Base-by-base conservation (phyloP, 1,140 invertebrate species). In the Bathynomus jamesi region DNA sequence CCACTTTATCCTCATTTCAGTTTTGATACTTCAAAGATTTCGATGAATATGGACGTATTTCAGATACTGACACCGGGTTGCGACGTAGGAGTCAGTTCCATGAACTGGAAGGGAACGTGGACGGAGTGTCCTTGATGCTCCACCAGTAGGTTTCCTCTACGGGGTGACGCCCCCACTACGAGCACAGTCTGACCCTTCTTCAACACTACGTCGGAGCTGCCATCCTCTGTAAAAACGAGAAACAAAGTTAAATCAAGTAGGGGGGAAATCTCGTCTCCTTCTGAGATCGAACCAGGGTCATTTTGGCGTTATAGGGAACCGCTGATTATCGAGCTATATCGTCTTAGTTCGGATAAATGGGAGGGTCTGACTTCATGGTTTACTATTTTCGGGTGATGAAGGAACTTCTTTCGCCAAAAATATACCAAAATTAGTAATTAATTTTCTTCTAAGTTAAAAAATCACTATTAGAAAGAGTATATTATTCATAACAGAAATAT, bases 61-160 rank as follows among this genome's bases (percentile, higher is more conserved):
- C 21, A 53, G 21, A 53, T 53, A 53, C 40, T 53, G 40, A 53
- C 40, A 53, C 40, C 40, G 40, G 40, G 40, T 5, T 53, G 40
- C 5, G 40, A 53, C 13, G 40, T 21, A 2, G 40, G 2, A 5
- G 13, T 53, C 21, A 53, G 40, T 5, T 92, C 90, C 83, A 94
- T 86, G 82, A 89, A 93, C 81, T 94, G 91, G 83, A 91, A 93
- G 61, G 93, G 93, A 65, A 95, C 91, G 80, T 94, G 90, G 61
- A 91, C 84, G 67, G 86, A 91, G 74, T 87, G 85, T 78, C 89
- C 90, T 81, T 89, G 91, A 80, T 92, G 89, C 80, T 94, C 91
- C 11, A 94, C 92, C 65, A 93, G 83, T 61, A 95, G 83, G 82
- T 93, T 90, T 5, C 93, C 92, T 71, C 91, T 85, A 69, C 87